Evolutionary conservation across 2,888 invertebrate species (phyloP), one percentile per base, ranked within the genome.

Genomic region (Bombylius major): DNA sequence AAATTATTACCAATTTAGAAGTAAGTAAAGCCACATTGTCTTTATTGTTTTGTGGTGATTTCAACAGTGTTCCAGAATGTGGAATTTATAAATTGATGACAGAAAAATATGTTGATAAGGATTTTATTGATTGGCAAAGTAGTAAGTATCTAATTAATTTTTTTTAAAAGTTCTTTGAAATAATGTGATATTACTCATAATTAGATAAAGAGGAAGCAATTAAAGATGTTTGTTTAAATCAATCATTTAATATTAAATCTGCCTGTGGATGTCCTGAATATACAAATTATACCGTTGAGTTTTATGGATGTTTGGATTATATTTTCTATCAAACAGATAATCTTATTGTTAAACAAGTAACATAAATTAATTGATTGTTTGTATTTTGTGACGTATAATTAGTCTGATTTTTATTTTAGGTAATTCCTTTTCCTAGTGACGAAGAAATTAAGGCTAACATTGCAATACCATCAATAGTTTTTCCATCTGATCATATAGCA

Each of bases 401-500:
- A 23, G 23, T 23, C 23, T 3, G 23, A 23, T 23, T 23, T 23
- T 23, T 23, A 23, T 23, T 70, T 11, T 78, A 87, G 78, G 82
- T 87, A 1, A 79, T 94, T 56, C 93, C 94, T 0, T 75, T 93
- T 64, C 94, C 95, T 0, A 81, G 81, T 50, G 77, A 82, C 47
- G 87, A 89, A 63, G 88, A 93, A 68, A 76, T 97, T 31, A 79
- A 75, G 54, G 75, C 81, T 54, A 77, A 90, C 66, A 79, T 75
- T 46, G 96, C 91, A 3, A 78, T 97, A 60, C 98, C 98, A 0
- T 95, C 91, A 64, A 78, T 86, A 51, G 84, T 88, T 4, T 89
- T 89, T 71, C 97, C 97, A 1, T 96, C 96, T 4, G 97, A 98
- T 76, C 97, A 98, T 72, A 76, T 98, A 60, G 86, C 97, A 13